Evolutionary conservation across 2,888 invertebrate genomes (phyloP), one percentile per base, ranked within the genome.

Genomic region (Sturmia bella): DNA sequence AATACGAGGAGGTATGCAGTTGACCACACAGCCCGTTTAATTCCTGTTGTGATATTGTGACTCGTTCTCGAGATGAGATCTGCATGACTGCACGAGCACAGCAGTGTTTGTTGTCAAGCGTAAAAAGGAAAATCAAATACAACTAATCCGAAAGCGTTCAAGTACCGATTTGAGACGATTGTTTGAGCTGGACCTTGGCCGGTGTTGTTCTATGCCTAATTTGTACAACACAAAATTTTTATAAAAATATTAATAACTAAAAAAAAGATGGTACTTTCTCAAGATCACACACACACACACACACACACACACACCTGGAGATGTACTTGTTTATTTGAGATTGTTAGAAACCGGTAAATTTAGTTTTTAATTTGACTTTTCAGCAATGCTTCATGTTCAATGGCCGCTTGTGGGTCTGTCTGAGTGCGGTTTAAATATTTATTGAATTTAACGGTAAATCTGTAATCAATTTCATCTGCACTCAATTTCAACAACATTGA

Each of bases 101-200:
- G 6, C 6, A 6, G 3, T 4, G 27, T 32, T 32, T 32, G 32
- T 32, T 32, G 85, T 86, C 89, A 87, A 88, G 89, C 89, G 86
- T 87, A 87, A 88, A n/a, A n/a, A n/a, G n/a, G n/a, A n/a, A n/a
- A 89, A 87, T 88, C 87, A 89, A 90, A 90, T 89, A 88, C 86
- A 87, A 88, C 89, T 90, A 90, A 90, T 90, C 90, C 89, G 87
- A 86, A 87, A 87, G 87, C 87, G 70, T 45, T 89, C 88, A 90
- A 90, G 87, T 88, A 90, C 87, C 87, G 88, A 87, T 59, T 89
- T 88, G 86, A 87, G 88, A 87, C 87, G 89, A 89, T 87, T 88
- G 85, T 84, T 85, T 85, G 87, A 85, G 73, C 85, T 85, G 85
- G 79, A 86, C 86, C 88, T 88, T 86, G 83, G 86, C 82, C 86